Evolutionary conservation across 2,888 invertebrate species (phyloP).

Genomic region (Sicus ferrugineus): DNA sequence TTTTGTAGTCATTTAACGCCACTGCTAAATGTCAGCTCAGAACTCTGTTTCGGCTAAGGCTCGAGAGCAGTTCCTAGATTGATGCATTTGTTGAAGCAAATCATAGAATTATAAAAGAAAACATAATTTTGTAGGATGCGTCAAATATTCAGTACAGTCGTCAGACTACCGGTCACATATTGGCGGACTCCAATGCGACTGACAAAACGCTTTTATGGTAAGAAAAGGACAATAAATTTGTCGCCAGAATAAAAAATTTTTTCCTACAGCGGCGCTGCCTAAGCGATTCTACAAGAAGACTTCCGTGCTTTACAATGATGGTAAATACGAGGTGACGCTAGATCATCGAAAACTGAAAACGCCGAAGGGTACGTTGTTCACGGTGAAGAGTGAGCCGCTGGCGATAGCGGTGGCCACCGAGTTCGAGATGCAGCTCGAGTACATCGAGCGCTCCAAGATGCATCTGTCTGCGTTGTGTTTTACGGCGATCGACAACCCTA

Average conservation of each 20-base stretch:
- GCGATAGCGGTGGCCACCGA: conserved; percentile 94
- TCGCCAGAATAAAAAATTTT: not conserved
- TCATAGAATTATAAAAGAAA: conserved; percentile 37
- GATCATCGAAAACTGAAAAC: conserved; percentile 92
- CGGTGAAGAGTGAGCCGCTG: conserved; percentile 83
- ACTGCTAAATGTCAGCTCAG: not conserved
- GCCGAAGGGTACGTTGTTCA: conserved; percentile 80
- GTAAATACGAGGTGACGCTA: conserved; percentile 83
- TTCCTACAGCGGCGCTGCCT: conserved; percentile 62
- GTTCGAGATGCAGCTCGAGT: conserved; percentile 87
- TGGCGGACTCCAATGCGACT: conserved; percentile 20
- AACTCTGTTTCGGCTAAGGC: not conserved
- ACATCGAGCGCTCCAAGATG: conserved; percentile 82
- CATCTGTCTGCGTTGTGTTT: conserved; percentile 92
- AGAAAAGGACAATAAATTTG: not conserved
- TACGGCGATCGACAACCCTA: conserved; percentile 92
- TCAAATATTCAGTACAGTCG: conserved; percentile 35
- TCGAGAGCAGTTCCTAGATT: not conserved
- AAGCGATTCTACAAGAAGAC: conserved; percentile 81
- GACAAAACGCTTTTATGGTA: conserved; percentile 49
- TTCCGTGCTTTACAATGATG: conserved; percentile 74
- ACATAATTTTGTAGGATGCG: conserved; percentile 34
- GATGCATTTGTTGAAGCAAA: conserved; percentile 3
- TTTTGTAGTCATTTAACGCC: too few species aligned
- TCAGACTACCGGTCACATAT: conserved; percentile 30